Conservation (phyloP, 2,113 vertebrate genomes). For the Haplotaxodon microlepis region DNA sequence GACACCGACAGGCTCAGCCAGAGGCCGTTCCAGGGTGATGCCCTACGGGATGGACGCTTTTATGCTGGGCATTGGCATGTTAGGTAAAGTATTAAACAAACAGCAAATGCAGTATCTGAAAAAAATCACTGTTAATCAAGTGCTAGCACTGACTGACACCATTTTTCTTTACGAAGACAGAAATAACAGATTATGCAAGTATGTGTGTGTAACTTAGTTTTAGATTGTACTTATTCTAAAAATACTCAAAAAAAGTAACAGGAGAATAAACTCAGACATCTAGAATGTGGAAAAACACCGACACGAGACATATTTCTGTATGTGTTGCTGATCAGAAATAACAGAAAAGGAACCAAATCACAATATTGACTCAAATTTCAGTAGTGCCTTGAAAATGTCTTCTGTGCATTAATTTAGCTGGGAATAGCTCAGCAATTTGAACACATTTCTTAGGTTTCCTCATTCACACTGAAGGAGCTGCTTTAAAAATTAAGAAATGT, state of each 20-base stretch:
- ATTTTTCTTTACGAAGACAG: neutral
- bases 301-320: neutral
- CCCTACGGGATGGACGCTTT: conserved; percentile 98
- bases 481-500: neutral
- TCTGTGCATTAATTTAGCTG: neutral
- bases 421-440: neutral
- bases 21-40: conserved; percentile 95
- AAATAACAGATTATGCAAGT: neutral
- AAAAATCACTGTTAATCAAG: neutral
- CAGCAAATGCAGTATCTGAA: neutral
- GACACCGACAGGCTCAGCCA: conserved; percentile 91
- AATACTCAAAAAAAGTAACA: neutral
- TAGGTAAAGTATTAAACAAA: conserved; percentile 75
- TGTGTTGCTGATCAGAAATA: neutral
- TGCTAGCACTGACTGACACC: neutral
- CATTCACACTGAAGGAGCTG: neutral
- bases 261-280: neutral
- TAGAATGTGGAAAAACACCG: neutral
- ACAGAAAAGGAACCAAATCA: neutral
- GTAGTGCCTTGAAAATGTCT: neutral
- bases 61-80: conserved; percentile 98
- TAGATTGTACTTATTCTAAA: neutral
- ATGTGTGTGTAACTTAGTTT: neutral
- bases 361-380: neutral
- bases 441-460: neutral